Evolutionary conservation across 1,140 invertebrate species (phyloP).

Genomic region (Manduca sexta): DNA sequence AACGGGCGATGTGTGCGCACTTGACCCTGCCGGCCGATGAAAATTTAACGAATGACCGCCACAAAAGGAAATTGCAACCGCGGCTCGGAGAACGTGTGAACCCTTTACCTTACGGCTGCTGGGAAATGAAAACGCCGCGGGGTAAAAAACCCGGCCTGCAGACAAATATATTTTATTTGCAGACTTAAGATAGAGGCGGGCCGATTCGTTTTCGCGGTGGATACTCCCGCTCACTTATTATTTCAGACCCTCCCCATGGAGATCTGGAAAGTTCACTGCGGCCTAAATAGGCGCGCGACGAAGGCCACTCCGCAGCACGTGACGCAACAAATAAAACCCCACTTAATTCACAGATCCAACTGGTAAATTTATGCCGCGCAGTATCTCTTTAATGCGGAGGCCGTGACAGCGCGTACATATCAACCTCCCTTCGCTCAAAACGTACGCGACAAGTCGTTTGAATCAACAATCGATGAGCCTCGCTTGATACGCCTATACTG

Average conservation of each 20-base stretch:
- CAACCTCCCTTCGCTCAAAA: conserved; percentile 24
- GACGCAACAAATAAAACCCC: conserved; percentile 65
- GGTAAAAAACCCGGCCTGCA: conserved; percentile 9
- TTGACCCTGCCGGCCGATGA: conserved; percentile 35
- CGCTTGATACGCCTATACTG: conserved; percentile 10
- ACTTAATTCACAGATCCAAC: conserved; percentile 64
- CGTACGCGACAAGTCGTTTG: conserved; percentile 30
- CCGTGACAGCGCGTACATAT: conserved; percentile 61
- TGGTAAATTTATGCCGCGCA: conserved; percentile 63
- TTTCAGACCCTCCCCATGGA: conserved; percentile 12
- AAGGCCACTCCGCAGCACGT: conserved; percentile 39
- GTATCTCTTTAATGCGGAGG: conserved; percentile 59
- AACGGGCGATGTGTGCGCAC: conserved; percentile 19
- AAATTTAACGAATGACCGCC: conserved; percentile 47
- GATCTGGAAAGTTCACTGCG: conserved; percentile 31
- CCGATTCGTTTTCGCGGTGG: too few species aligned
- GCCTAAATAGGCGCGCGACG: conserved; percentile 37
- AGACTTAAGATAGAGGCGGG: not conserved
- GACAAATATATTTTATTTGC: conserved; percentile 16
- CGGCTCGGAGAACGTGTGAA: conserved; percentile 25
- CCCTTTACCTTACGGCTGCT: conserved; percentile 23
- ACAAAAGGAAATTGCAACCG: conserved; percentile 43
- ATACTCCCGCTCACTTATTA: not conserved
- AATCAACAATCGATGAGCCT: conserved; percentile 36
- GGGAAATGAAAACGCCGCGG: conserved; percentile 15